Base-by-base conservation (phyloP, 2,888 invertebrate genomes). In the Drosophila maculinotata region DNA sequence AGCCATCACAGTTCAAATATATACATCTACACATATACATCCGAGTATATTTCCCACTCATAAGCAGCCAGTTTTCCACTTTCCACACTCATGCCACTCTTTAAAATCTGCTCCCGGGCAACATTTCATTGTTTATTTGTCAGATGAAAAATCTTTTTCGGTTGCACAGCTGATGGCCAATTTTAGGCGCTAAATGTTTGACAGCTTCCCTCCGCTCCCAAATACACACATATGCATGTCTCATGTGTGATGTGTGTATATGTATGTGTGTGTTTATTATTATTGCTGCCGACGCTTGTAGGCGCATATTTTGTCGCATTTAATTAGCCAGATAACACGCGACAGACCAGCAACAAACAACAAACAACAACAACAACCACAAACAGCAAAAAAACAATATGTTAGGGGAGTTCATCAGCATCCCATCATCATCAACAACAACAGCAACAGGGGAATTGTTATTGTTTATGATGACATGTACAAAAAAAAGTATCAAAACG, bases 271-370 rank as follows among this genome's bases (percentile, higher is more conserved):
- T 35, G 48, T 45, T 39, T 1, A 12, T 52, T 39, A 25, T 69
- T 49, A 23, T 48, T 56, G 51, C 49, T 44, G 41, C 26, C 17
- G 42, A 45, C 44, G 47, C 54, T 57, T 47, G 45, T 56, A 45
- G 60, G 25, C 52, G 36, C 53, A 54, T 59, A 69, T 73, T 70
- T 71, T 74, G 74, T 70, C 67, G 57, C 71, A 65, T 75, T 79
- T 80, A 80, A 80, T 81, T 81, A 79, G 69, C 48, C 79, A 60
- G 76, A 76, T 73, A 73, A 65, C 72, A 75, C 57, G 78, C 75
- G 75, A 67, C 79, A n/a, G n/a, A n/a, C n/a, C n/a, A 59, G 36
- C 53, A 57, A 35, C 51, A 54, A 38, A 30, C 49, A 59, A 39
- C 49, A 57, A 44, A 67, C 67, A 76, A 68, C 68, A 58, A 35